A percentile compares a stretch with the other conserved stretches of the same genome.
phyloP scores from a whole-genome alignment of 2,113 vertebrate genomes.

The Lycocorax pyrrhopterus region DNA sequence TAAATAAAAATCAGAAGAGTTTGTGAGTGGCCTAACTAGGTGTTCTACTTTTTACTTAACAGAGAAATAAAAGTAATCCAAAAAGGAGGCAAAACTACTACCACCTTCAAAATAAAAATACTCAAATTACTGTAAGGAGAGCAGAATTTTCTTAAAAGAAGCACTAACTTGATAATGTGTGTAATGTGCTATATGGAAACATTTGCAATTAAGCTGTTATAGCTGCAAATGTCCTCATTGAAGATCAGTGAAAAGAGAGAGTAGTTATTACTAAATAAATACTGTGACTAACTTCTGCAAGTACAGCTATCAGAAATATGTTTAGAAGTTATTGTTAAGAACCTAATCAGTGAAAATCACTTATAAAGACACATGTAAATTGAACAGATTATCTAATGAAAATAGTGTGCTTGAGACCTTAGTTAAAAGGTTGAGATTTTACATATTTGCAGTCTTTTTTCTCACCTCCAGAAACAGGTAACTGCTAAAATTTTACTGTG shows the following conservation, averaged over 20 bases:
- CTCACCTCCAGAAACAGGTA: not conserved
- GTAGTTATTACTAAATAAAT: not conserved
- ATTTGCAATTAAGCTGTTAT: not conserved
- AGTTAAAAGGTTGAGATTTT: not conserved
- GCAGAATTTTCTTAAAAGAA: not conserved
- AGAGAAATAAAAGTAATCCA: not conserved
- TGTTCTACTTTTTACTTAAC: not conserved
- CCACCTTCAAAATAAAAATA: not conserved
- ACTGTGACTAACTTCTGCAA: not conserved
- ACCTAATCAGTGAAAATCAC: not conserved
- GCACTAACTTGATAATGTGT: fast-evolving
- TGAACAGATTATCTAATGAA: not conserved
- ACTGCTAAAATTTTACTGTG: not conserved
- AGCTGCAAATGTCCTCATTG: not conserved
- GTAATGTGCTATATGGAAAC: not conserved
- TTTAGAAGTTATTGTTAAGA: not conserved
- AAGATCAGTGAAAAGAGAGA: not conserved
- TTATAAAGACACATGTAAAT: not conserved
- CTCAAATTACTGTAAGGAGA: not conserved
- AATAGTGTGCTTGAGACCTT: not conserved
- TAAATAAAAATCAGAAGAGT: not conserved
- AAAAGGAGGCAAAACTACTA: not conserved
- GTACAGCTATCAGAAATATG: not conserved
- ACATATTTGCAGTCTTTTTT: not conserved
- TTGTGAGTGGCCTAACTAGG: not conserved